Base-by-base conservation (phyloP, 1,140 invertebrate genomes). In the Ceratosolen solmsi region DNA sequence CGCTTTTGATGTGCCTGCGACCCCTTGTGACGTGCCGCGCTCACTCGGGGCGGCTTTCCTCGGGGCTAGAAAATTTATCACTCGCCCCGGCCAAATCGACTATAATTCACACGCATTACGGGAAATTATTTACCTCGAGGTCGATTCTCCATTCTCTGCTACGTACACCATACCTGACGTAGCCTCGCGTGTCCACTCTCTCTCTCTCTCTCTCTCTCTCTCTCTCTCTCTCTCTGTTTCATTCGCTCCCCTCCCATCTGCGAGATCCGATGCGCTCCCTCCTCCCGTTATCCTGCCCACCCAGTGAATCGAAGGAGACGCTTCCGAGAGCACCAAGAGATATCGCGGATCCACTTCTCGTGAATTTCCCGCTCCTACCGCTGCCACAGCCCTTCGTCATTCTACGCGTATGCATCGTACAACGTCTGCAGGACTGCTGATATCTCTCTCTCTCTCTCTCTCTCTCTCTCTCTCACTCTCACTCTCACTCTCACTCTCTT, bases 341-440 rank as follows among this genome's bases (percentile, higher is more conserved):
- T 82, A 76, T 77, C 74, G 65, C 54, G 65, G n/a, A 77, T 76
- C 73, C 68, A 54, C 72, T 46, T 30, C n/a, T 27, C n/a, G n/a
- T 7, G 13, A 7, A 41, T 71, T 38, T 7, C 65, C 20, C 2
- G n/a, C 15, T 17, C n/a, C n/a, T 25, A 15, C 17, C 0, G 22
- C 68, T 9, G n/a, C 25, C 38, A 27, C 70, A 49, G 20, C 41
- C 41, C n/a, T 49, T 41, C 65, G 36, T 70, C 20, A n/a, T 38
- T 70, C 22, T 68, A 38, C 0, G 22, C 25, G 70, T 49, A 9
- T 5, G 63, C 36, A 4, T 68, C 0, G n/a, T 71, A 49, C 41
- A 30, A n/a, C 25, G 11, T 11, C 13, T 46, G 63, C 33, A 8
- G 17, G 36, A 68, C 36, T 71, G 41, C 15, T 20, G 13, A 54